A percentile compares a stretch with the other conserved stretches of the same genome.
Conservation (phyloP, 2,888 invertebrate genomes). For the Tanypteryx hageni region DNA sequence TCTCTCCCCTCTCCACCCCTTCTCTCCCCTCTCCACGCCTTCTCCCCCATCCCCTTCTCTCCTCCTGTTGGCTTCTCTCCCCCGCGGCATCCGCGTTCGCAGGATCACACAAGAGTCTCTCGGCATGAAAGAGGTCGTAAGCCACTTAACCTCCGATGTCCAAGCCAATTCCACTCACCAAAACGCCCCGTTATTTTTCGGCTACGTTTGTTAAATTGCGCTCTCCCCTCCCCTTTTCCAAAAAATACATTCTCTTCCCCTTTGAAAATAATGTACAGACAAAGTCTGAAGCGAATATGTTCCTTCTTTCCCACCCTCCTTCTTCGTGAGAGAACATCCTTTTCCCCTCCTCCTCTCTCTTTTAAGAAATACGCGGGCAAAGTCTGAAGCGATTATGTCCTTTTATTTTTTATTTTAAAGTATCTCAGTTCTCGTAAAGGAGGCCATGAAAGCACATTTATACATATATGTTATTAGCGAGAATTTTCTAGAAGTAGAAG, state of each 20-base stretch:
- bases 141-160: conserved; percentile 35
- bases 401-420: neutral
- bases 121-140: conserved; percentile 47
- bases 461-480: too few relatives aligned
- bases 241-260: neutral
- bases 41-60: neutral
- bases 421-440: neutral
- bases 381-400: neutral
- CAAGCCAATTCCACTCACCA: conserved; percentile 12
- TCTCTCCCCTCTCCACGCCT: neutral
- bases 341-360: neutral
- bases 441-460: too few relatives aligned
- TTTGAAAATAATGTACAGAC: neutral
- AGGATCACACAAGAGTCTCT: conserved; percentile 22
- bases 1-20: neutral
- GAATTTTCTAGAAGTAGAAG: too few relatives aligned
- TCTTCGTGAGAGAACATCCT: neutral
- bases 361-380: too few relatives aligned
- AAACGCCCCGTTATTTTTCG: conserved; percentile 54
- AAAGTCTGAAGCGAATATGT: neutral
- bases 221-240: neutral
- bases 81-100: neutral
- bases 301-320: neutral
- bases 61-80: neutral
- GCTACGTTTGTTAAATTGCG: conserved; percentile 30